Conservation (phyloP, 1,140 invertebrate genomes). For the Drosophila watanabei region DNA sequence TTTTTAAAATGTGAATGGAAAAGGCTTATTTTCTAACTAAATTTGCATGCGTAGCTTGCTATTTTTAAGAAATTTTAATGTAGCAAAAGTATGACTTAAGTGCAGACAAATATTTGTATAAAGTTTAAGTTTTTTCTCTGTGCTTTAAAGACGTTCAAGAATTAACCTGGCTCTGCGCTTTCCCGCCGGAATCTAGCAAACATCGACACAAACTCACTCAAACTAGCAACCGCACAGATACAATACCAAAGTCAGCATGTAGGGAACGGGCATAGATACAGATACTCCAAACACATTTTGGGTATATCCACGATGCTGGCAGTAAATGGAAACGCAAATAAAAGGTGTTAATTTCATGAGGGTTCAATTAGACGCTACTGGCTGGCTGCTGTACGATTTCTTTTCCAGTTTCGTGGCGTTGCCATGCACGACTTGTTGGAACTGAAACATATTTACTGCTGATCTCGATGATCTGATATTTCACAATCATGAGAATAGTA, state of each 20-base stretch:
- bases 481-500: background rate
- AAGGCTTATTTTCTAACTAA: too few relatives aligned
- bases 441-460: conserved; percentile 8
- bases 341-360: conserved; percentile 85
- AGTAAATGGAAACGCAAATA: conserved; percentile 79
- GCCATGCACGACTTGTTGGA: conserved; percentile 16
- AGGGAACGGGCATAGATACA: conserved; percentile 29
- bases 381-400: conserved; percentile 61
- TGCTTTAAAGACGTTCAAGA: conserved; percentile 43
- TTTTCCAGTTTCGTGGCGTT: conserved; percentile 17
- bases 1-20: too few relatives aligned
- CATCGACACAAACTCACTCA: conserved; percentile 26
- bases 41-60: too few relatives aligned
- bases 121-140: background rate
- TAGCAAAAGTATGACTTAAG: background rate
- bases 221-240: conserved; percentile 16
- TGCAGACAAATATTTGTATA: too few relatives aligned
- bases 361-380: conserved; percentile 80
- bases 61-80: background rate
- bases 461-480: background rate
- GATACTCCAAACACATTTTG: conserved; percentile 61
- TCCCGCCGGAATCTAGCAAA: conserved; percentile 38
- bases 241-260: conserved; percentile 21
- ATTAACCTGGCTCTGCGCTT: conserved; percentile 18
- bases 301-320: conserved; percentile 62